Percentiles rank a stretch among this genome's conserved stretches.
Evolutionary conservation across 2,888 invertebrate genomes (phyloP).

Genomic region (Caenorhabditis sp.): DNA sequence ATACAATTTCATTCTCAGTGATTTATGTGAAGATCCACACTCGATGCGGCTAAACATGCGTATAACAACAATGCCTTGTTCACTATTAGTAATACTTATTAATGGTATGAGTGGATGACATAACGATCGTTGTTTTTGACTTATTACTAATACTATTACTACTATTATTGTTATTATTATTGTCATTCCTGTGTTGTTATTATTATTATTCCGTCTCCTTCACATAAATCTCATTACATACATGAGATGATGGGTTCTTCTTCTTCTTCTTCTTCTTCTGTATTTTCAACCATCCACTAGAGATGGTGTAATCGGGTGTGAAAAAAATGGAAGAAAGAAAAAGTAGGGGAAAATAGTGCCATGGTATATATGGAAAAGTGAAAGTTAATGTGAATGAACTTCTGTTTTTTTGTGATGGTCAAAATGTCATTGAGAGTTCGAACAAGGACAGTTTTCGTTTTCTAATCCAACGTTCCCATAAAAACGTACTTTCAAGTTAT

Average conservation of each 20-base stretch:
- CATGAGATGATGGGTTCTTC: neutral
- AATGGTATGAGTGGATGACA: conserved; percentile 1
- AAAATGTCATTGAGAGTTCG: no score
- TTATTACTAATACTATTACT: neutral
- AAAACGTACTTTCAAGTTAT: no score
- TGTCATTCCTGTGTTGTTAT: neutral
- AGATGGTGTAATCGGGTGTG: neutral
- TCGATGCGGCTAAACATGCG: no score
- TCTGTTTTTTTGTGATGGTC: no score
- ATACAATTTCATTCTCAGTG: no score
- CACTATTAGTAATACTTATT: neutral
- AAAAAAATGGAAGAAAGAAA: neutral
- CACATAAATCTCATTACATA: conserved; percentile 3
- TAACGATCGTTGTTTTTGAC: conserved; percentile 1
- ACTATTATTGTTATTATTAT: neutral
- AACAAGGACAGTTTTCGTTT: no score
- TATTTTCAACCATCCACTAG: neutral
- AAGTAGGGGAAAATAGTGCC: neutral
- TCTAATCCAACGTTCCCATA: no score
- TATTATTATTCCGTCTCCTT: conserved; percentile 25
- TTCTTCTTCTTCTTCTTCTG: no score
- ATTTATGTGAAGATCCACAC: no score
- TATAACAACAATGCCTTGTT: neutral
- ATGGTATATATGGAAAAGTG: neutral
- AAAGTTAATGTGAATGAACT: neutral